A percentile compares a stretch with the other conserved stretches of the same genome.
Evolutionary conservation across 2,113 vertebrate genomes (phyloP).

Genomic region (Prunella himalayana): DNA sequence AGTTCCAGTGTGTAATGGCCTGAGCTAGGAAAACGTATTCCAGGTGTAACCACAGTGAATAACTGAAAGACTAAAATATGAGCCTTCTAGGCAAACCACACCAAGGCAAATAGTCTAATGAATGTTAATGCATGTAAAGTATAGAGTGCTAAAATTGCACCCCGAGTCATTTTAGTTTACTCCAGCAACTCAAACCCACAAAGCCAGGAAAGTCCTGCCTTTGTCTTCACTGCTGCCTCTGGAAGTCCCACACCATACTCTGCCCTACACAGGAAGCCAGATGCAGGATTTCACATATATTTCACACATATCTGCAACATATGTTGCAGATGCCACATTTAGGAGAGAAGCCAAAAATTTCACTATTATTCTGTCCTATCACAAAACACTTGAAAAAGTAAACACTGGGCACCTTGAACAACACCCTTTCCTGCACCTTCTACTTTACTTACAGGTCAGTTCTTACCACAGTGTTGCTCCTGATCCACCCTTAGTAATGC

Average conservation of each 20-base stretch:
- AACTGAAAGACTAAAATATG: neutral
- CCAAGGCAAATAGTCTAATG: neutral
- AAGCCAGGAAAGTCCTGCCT: neutral
- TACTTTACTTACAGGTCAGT: neutral
- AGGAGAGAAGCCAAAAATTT: neutral
- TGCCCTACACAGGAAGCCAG: neutral
- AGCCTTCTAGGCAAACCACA: constrained; percentile 18
- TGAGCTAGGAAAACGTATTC: neutral
- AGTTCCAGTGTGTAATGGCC: neutral
- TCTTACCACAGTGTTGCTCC: neutral
- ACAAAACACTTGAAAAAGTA: neutral
- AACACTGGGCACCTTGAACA: neutral
- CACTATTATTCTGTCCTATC: neutral
- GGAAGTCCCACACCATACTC: neutral
- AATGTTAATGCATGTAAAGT: neutral
- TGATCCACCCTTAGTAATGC: neutral
- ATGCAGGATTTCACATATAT: neutral
- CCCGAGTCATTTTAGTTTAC: neutral
- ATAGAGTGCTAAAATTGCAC: neutral
- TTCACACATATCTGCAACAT: neutral
- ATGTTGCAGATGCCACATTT: neutral
- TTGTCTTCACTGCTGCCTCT: neutral
- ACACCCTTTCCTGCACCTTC: neutral
- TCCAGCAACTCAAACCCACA: neutral
- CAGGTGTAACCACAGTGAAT: neutral